These are phyloP conservation scores for Discoglossus pictus DNA, from an alignment of 2,797 vertebrate species.

Conservation along the genomic window DNA sequence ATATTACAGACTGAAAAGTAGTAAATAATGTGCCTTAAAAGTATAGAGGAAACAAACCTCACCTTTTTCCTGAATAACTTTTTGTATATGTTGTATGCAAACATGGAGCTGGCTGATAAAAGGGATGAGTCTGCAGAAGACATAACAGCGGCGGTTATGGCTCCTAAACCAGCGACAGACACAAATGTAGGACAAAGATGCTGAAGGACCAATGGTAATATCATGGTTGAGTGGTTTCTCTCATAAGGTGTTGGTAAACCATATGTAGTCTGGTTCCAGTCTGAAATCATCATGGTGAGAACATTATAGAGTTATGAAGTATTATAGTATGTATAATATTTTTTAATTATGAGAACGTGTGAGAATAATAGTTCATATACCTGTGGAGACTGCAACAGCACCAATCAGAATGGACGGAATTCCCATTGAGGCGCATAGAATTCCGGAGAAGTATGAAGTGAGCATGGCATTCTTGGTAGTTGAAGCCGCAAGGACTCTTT, in stretches of 20 bases:
- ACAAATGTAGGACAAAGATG: slow-evolving; percentile 58
- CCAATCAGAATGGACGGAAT: slow-evolving; percentile 22
- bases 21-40: too few species aligned
- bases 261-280: slow-evolving; percentile 66
- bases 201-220: slow-evolving; percentile 59
- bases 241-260: slow-evolving; percentile 57
- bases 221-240: slow-evolving; percentile 60
- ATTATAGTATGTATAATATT: background rate
- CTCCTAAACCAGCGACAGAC: slow-evolving; percentile 62
- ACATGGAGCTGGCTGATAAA: slow-evolving; percentile 66
- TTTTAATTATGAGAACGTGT: background rate
- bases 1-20: too few species aligned
- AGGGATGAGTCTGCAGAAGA: slow-evolving; percentile 69
- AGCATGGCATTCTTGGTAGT: slow-evolving; percentile 27
- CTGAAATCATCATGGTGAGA: slow-evolving; percentile 48
- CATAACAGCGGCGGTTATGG: slow-evolving; percentile 68
- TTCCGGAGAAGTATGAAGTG: slow-evolving; percentile 22
- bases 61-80: slow-evolving; percentile 68
- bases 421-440: slow-evolving; percentile 16
- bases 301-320: background rate
- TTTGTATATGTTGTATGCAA: slow-evolving; percentile 64
- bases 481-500: slow-evolving; percentile 42
- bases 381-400: slow-evolving; percentile 18
- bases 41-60: too few species aligned
- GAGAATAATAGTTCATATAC: background rate